Base-by-base conservation (phyloP, 2,113 vertebrate species). In the Zosterops lateralis region DNA sequence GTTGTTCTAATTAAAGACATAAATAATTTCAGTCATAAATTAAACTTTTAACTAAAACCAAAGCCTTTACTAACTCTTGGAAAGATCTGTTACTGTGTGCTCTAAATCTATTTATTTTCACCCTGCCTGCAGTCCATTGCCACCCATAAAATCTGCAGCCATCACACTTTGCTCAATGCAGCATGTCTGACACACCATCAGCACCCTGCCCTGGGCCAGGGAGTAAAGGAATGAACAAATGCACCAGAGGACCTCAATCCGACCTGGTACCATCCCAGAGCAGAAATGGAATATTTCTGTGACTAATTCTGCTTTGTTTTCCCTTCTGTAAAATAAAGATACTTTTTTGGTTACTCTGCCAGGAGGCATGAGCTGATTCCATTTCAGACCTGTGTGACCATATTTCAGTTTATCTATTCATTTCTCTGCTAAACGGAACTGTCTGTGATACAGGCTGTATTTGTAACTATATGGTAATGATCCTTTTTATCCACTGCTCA, bases 251-350 rank as follows among this genome's bases (percentile, higher is more conserved):
- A 31, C 62, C 75, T 80, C 95, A 84, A 61, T 97, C 96, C 95
- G 95, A 98, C 97, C 90, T 98, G 98, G 97, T 95, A 56, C 24
- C 12, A 15, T 75, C 97, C 97, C 54, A 9, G 90, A 89, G 92
- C 79, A 94, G 91, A 83, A 95, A 87, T 45, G 84, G 96, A 96
- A 91, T 77, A 78, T 84, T 54, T 88, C 56, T 93, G 65, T 87
- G 74, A 92, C 88, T 96, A 92, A 83, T 91, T 95, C 47, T 58
- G 26, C 51, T 87, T 95, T 34, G 10, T 90, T 94, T 93, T 88
- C 13, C n/a, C 13, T 22, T 61, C 38, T 68, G 3, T 47, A 65
- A 79, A 51, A 58, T 53, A 79, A 87, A 56, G 6, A 61, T 4
- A 47, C 5, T 18, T 92, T 92, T 94, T 50, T 0, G 0, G 34